phyloP scores from a whole-genome alignment of 1,140 invertebrate genomes.

The Phortica variegata region DNA sequence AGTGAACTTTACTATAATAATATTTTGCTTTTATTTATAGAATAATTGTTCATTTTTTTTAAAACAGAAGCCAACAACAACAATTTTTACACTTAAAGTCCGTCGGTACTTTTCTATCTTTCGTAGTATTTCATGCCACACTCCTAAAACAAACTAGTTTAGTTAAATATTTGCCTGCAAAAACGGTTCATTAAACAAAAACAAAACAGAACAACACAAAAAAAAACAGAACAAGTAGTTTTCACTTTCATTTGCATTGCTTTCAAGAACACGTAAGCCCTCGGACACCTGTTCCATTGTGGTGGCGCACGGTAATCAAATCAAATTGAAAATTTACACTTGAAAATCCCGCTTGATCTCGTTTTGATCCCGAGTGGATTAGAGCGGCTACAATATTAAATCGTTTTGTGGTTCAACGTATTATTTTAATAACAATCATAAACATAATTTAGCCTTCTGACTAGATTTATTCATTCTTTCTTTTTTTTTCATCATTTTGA shows the following conservation, averaged over 20 bases:
- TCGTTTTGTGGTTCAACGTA: conserved; percentile 41
- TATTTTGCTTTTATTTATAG: too few species aligned
- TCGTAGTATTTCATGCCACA: too few species aligned
- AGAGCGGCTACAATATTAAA: conserved; percentile 53
- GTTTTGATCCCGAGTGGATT: conserved; percentile 54
- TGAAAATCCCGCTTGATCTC: conserved; percentile 49
- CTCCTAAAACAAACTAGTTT: too few species aligned
- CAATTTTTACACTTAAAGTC: too few species aligned
- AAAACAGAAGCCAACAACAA: too few species aligned
- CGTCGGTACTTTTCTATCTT: too few species aligned
- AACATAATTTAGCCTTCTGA: conserved; percentile 43
- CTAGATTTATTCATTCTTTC: conserved; percentile 15
- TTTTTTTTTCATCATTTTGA: conserved; percentile 2
- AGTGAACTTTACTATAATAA: too few species aligned
- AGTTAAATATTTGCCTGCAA: too few species aligned
- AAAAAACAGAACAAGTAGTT: too few species aligned
- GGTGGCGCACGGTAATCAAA: not conserved
- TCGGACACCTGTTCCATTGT: not conserved
- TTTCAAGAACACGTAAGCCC: too few species aligned
- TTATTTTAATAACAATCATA: conserved; percentile 43
- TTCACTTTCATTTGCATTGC: too few species aligned
- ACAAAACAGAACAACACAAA: not conserved
- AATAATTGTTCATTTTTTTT: too few species aligned
- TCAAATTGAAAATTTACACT: conserved; percentile 42
- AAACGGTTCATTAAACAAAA: not conserved